Evolutionary conservation across 2,113 vertebrate genomes (phyloP).

Genomic region (Pedionomus torquatus): DNA sequence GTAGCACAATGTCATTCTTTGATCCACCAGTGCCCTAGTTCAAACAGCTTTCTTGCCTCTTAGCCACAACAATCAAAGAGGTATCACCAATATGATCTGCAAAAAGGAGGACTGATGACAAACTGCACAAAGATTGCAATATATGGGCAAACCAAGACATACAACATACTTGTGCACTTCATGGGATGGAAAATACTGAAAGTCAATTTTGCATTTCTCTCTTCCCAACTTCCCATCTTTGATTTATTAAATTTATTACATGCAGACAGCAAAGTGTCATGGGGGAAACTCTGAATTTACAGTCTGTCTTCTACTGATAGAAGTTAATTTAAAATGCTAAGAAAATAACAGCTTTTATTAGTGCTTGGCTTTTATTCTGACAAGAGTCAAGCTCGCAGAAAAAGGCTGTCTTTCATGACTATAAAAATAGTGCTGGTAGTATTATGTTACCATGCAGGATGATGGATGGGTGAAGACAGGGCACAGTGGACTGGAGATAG

Average conservation of each 20-base stretch:
- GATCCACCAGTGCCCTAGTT: not conserved
- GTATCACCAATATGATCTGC: not conserved
- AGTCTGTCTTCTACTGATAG: not conserved
- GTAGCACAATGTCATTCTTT: not conserved
- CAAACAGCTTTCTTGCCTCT: not conserved
- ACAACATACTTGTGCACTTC: not conserved
- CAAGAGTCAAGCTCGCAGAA: not conserved
- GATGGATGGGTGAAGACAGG: not conserved
- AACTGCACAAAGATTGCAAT: not conserved
- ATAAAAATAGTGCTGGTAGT: not conserved
- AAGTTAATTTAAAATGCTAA: not conserved
- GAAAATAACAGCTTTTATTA: conserved; percentile 8
- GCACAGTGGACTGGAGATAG: not conserved
- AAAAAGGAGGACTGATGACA: not conserved
- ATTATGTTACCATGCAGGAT: not conserved
- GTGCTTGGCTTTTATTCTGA: not conserved
- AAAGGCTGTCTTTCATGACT: not conserved
- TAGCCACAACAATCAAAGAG: not conserved
- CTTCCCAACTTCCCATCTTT: not conserved
- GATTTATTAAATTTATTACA: not conserved
- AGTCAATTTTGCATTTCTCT: not conserved
- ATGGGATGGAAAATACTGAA: not conserved
- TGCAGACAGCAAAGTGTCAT: not conserved
- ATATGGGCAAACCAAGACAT: not conserved
- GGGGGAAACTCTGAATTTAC: not conserved